Evolutionary conservation across 2,888 invertebrate species (phyloP).

Genomic region (Agonopterix heracliana): DNA sequence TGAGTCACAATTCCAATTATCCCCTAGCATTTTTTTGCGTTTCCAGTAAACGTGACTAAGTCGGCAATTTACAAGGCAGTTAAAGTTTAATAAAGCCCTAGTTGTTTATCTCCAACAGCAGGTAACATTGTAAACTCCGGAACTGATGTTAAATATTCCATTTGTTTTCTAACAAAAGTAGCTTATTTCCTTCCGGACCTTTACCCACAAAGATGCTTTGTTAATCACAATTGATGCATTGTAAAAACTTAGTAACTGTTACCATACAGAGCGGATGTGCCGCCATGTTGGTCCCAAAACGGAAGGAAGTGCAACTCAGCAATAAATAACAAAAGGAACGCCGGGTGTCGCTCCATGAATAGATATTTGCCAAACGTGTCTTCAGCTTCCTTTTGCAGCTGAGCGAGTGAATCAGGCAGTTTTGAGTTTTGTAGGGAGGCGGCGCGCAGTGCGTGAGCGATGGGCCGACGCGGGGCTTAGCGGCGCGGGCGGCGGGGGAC

Average conservation of each 20-base stretch:
- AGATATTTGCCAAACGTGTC: constrained; percentile 64
- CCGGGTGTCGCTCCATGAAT: constrained; percentile 45
- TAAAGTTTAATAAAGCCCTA: too few relatives aligned
- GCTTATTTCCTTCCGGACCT: constrained; percentile 42
- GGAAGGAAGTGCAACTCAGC: constrained; percentile 58
- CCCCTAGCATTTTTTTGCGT: too few relatives aligned
- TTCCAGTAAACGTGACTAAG: too few relatives aligned
- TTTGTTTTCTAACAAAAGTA: neutral
- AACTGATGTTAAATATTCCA: too few relatives aligned
- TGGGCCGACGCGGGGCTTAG: constrained; percentile 61
- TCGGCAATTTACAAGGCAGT: too few relatives aligned
- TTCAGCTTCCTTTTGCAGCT: constrained; percentile 53
- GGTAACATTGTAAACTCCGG: constrained; percentile 3
- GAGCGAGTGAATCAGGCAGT: constrained; percentile 28
- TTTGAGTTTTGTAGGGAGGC: constrained; percentile 48
- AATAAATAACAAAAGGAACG: constrained; percentile 38
- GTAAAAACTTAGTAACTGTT: too few relatives aligned
- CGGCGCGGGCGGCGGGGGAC: constrained; percentile 37
- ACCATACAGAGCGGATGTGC: too few relatives aligned
- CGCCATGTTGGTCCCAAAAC: constrained; percentile 17
- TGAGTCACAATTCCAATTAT: too few relatives aligned
- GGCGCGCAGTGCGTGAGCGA: constrained; percentile 57
- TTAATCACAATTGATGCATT: neutral
- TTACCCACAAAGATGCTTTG: constrained; percentile 20
- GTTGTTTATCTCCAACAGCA: neutral